Base-by-base conservation (phyloP, 2,888 invertebrate genomes). In the Melipona bicolor region DNA sequence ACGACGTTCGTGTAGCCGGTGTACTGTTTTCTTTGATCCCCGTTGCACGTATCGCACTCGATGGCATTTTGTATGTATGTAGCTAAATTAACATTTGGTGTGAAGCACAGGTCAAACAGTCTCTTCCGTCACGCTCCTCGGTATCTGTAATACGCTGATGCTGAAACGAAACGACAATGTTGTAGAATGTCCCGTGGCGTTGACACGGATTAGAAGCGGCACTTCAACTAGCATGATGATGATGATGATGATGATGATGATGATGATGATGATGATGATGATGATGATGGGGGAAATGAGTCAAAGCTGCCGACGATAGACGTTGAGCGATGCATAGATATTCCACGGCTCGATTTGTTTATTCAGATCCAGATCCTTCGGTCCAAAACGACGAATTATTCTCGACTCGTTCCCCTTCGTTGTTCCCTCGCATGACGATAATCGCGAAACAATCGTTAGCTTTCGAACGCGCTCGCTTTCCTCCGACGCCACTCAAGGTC, bases 121-220 rank as follows among this genome's bases (percentile, higher is more conserved):
- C 85, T 93, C 93, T 87, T 94, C 93, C 56, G 92, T 93, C 87
- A 93, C 91, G 82, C 91, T 91, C 85, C 90, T 91, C 76, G 91
- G 86, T 77, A 91, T 88, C 87, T 89, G 91, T 87, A 89, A 86
- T 76, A 89, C 84, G 84, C 89, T 90, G 86, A 90, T 90, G 87
- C 92, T 93, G 92, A 88, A 89, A 89, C 50, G 79, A 87, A 69
- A 84, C 24, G 71, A 71, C 54, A 73, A 19, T 27, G 19, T 79
- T 84, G 75, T 76, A 43, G 50, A 52, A 32, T 19, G 24, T 21
- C 24, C 56, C 65, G 36, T 1, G 17, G 62, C n/a, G 43, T 21
- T 49, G 2, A 1, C 49, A 49, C 6, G 49, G 67, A 24, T 61
- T 73, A 84, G 68, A 61, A 75, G 75, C 84, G 21, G 54, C 77